Evolutionary conservation across 2,113 vertebrate genomes (phyloP).

Genomic region (Gallinago jamesoni): DNA sequence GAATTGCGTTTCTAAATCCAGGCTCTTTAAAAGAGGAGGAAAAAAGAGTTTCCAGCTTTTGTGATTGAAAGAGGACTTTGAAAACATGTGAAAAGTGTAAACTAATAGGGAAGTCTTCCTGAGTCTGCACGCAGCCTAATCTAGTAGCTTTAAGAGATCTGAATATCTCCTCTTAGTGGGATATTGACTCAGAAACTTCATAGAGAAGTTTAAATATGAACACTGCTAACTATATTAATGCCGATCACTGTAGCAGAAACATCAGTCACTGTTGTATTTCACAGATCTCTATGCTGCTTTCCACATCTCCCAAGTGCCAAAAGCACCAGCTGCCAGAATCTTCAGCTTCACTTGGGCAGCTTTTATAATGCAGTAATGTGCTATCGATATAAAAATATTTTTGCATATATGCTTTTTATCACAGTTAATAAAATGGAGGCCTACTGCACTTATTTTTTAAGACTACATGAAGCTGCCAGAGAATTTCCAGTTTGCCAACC

Average conservation of each 20-base stretch:
- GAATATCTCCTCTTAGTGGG: constrained; percentile 56
- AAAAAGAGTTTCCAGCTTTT: constrained; percentile 41
- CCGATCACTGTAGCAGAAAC: constrained; percentile 69
- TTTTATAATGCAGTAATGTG: constrained; percentile 70
- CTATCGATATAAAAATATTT: constrained; percentile 64
- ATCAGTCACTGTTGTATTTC: constrained; percentile 67
- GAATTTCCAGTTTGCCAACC: constrained; percentile 67
- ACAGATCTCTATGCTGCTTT: constrained; percentile 71
- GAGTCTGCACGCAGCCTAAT: constrained; percentile 54
- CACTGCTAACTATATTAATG: constrained; percentile 63
- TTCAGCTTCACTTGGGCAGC: constrained; percentile 68
- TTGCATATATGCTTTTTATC: constrained; percentile 69
- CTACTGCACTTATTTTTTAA: constrained; percentile 69
- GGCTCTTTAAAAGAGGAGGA: constrained; percentile 40
- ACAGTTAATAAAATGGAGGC: constrained; percentile 63
- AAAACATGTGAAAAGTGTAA: constrained; percentile 19
- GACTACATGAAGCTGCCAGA: constrained; percentile 69
- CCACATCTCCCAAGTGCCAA: constrained; percentile 69
- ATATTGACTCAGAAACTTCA: constrained; percentile 66
- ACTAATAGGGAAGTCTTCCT: constrained; percentile 59
- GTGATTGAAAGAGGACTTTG: constrained; percentile 47
- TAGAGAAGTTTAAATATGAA: constrained; percentile 52
- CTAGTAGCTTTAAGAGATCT: constrained; percentile 70
- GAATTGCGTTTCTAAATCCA: constrained; percentile 58
- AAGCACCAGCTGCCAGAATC: constrained; percentile 68